These are phyloP conservation scores for Cryptus viduatorius DNA, from an alignment of 2,888 invertebrate genomes.

Conservation along the genomic window DNA sequence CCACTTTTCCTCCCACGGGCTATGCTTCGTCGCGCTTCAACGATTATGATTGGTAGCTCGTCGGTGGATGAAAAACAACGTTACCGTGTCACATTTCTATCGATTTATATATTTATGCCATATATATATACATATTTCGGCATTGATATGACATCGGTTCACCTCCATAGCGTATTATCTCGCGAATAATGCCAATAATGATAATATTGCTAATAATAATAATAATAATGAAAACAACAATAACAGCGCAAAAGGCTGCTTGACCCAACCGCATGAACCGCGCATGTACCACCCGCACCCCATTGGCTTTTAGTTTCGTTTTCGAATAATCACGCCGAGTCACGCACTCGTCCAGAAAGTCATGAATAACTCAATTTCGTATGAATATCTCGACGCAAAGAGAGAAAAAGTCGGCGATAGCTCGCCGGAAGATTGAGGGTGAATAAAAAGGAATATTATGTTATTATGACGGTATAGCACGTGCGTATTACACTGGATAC, in stretches of 20 bases:
- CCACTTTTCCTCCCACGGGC: conserved; percentile 52
- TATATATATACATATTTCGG: too few relatives aligned
- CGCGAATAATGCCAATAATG: too few relatives aligned
- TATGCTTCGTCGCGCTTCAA: conserved; percentile 50
- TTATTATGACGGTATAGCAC: not conserved
- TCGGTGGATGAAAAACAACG: conserved; percentile 45
- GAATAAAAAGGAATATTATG: conserved; percentile 19
- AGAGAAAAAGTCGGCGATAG: not conserved
- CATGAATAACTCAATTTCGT: conserved; percentile 41
- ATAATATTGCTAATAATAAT: too few relatives aligned
- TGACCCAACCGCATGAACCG: not conserved
- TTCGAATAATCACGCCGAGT: conserved; percentile 26
- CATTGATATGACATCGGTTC: too few relatives aligned
- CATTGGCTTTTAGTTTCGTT: conserved; percentile 1
- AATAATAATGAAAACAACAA: too few relatives aligned
- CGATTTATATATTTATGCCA: not conserved
- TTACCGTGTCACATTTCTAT: conserved; percentile 37
- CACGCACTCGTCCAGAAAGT: conserved; percentile 21
- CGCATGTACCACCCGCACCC: not conserved
- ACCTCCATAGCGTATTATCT: too few relatives aligned
- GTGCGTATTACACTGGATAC: not conserved
- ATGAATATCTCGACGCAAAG: not conserved
- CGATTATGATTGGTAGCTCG: conserved; percentile 61
- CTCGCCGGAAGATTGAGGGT: conserved; percentile 9
- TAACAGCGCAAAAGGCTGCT: too few relatives aligned